phyloP scores from a whole-genome alignment of 23 tunicate genomes.

The Halocynthia roretzi region DNA sequence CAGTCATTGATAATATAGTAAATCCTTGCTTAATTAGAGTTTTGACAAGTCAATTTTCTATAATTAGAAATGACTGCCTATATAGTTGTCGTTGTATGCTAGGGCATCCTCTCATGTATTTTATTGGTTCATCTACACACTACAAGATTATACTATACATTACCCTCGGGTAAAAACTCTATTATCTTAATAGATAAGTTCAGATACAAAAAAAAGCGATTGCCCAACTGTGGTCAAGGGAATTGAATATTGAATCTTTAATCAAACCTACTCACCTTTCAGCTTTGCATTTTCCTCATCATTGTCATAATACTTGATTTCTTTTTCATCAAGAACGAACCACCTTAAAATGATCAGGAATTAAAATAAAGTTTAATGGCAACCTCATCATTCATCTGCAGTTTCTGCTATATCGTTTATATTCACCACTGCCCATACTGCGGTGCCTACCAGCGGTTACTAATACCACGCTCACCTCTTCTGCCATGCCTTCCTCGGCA shows the following conservation, averaged over 20 bases:
- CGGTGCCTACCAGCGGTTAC: neutral
- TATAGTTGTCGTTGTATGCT: no score
- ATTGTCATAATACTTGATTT: conserved; percentile 58
- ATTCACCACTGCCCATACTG: neutral
- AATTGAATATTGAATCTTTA: neutral
- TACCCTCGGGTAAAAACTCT: no score
- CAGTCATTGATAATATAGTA: no score
- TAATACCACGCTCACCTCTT: conserved; percentile 35
- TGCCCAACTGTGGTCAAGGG: no score
- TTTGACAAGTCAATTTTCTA: no score
- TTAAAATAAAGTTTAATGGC: neutral
- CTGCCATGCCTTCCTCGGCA: conserved; percentile 79
- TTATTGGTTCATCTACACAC: no score
- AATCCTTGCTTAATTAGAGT: no score
- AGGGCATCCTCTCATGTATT: no score
- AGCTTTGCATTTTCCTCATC: conserved; percentile 85
- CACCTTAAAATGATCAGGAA: conserved; percentile 39
- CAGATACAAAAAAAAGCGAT: no score
- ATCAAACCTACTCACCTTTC: conserved; percentile 12
- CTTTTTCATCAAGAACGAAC: conserved; percentile 46
- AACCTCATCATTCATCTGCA: neutral
- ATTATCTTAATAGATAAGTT: no score
- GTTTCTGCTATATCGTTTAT: neutral
- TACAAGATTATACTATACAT: no score
- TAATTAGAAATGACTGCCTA: no score